Evolutionary conservation across 2,797 vertebrate species (phyloP), one percentile per base, ranked within the genome.

Genomic region (Sparidentex hasta): DNA sequence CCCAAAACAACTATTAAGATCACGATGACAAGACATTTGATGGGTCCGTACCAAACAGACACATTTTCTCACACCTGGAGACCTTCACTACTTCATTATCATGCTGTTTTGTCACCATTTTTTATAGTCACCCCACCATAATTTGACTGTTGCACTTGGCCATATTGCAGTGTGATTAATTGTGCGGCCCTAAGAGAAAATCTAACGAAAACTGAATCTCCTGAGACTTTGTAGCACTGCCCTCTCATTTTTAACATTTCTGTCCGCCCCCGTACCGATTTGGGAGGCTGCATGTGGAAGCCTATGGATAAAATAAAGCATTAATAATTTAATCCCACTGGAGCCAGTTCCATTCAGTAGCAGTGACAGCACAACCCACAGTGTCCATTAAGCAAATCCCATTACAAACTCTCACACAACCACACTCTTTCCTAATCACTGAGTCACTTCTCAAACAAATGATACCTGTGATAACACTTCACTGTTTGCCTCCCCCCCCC

Each of bases 381-480:
- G 5, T 11, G 56, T 71, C 78, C 76, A 83, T 81, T 76, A 76
- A 69, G 56, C 50, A 84, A 88, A 90, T 70, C 78, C 77, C 63
- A 83, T 59, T 11, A 57, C 84, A 77, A 83, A 89, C 72, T 25
- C 61, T 43, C 63, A 72, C 81, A 75, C 50, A 69, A 27, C 68
- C 73, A 6, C 63, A 44, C 50, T 78, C 50, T 78, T 77, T 84
- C 62, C 68, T 80, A 84, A 79, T 70, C 65, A 83, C 82, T 66
- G 78, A 84, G 77, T 90, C 90, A 79, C 82, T 85, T 85, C 76
- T 87, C 80, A 93, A 92, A 93, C 87, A 90, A 84, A 75, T 23
- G 65, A 83, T 88, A 93, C 86, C 87, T 89, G 83, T 83, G 89
- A 90, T 81, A 90, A 88, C 72, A 64, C 75, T 83, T 71, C 68